Conservation (phyloP, 2,113 vertebrate species). For the Forbesichthys agassizii region DNA sequence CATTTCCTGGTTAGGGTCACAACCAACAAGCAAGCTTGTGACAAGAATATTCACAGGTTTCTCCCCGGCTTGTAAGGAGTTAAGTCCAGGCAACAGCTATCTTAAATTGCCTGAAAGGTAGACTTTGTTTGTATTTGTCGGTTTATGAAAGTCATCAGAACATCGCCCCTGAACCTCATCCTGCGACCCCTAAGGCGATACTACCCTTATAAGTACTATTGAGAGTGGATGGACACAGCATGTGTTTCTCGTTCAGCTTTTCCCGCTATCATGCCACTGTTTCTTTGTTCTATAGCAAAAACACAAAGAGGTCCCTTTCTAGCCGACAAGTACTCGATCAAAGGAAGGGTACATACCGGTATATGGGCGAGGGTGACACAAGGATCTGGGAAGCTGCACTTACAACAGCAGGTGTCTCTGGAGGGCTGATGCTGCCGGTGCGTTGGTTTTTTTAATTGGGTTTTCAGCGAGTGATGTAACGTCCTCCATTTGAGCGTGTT, state of each 20-base stretch:
- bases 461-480: constrained; percentile 68
- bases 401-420: constrained; percentile 9
- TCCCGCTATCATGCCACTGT: constrained; percentile 25
- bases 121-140: too few species aligned
- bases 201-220: not conserved
- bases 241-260: constrained; percentile 13
- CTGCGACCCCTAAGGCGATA: not conserved
- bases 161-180: too few species aligned
- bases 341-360: constrained; percentile 57
- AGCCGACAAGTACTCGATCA: constrained; percentile 45
- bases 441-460: constrained; percentile 63
- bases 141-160: too few species aligned
- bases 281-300: constrained; percentile 21
- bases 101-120: too few species aligned
- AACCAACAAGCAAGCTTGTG: too few species aligned
- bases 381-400: constrained; percentile 46
- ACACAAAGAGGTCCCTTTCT: constrained; percentile 8
- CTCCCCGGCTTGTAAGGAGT: too few species aligned
- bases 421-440: constrained; percentile 20
- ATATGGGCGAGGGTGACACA: constrained; percentile 32
- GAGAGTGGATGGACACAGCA: not conserved
- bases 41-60: too few species aligned
- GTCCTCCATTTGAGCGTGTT: constrained; percentile 62
- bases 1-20: too few species aligned
- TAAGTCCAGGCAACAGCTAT: too few species aligned